Evolutionary conservation across 2,888 invertebrate genomes (phyloP).

Genomic region (Eristalinus sepulchralis): DNA sequence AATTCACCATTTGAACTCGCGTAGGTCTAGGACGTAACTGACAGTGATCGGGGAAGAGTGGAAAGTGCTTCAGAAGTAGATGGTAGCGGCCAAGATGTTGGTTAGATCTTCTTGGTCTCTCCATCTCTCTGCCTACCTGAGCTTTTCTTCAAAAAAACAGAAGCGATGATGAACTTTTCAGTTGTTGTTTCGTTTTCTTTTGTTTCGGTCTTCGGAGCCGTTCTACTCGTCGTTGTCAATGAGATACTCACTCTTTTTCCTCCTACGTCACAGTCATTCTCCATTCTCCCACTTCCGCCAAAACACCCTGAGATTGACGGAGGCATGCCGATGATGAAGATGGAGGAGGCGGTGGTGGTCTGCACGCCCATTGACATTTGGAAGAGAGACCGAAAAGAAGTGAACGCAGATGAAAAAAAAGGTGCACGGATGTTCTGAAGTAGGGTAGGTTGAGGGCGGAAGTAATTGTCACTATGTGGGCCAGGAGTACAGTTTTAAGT

Average conservation of each 20-base stretch:
- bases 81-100: constrained; percentile 14
- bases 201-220: neutral
- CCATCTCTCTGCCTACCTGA: neutral
- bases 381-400: neutral
- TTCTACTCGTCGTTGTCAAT: neutral
- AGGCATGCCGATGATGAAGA: neutral
- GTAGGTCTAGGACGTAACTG: constrained; percentile 71
- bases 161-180: constrained; percentile 20
- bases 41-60: constrained; percentile 36
- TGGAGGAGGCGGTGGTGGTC: neutral
- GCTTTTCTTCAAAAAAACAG: neutral
- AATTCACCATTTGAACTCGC: constrained; percentile 70
- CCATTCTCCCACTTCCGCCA: neutral
- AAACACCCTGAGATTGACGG: neutral
- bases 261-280: neutral
- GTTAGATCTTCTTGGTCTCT: constrained; percentile 22
- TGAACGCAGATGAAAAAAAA: neutral
- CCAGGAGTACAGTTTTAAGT: constrained; percentile 29
- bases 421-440: constrained; percentile 9
- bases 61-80: constrained; percentile 28
- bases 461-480: constrained; percentile 37
- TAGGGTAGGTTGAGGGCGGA: constrained; percentile 41
- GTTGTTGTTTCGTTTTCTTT: constrained; percentile 4
- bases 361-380: constrained; percentile 30
- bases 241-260: neutral